Base-by-base conservation (phyloP, 1,140 invertebrate genomes). In the Wiebesia pumilae region DNA sequence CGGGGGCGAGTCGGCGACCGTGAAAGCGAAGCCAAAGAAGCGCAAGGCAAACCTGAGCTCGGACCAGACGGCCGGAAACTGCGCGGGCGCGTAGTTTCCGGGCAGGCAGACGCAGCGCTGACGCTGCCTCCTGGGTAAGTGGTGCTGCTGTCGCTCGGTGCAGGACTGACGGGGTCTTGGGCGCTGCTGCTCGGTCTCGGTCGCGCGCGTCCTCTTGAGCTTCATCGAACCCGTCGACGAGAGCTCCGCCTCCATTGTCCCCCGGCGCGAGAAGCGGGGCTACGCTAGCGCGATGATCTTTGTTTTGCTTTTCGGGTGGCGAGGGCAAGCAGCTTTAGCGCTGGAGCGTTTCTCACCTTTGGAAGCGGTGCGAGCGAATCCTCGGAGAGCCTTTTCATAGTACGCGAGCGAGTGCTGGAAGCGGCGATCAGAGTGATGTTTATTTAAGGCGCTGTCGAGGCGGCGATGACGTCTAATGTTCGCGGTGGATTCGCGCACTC, bases 51-150 rank as follows among this genome's bases (percentile, higher is more conserved):
- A 93, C 89, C 95, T 94, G 65, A 96, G 91, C 90, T 96, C 95
- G 87, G 94, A 95, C 95, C 95, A 96, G 88, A 96, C 94, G 62
- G 93, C 89, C 43, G 95, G 95, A 90, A 96, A 96, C 89, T 95
- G 94, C 77, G 94, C 93, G 87, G 94, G 89, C 75, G 85, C 87
- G 77, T 90, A 89, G 89, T 91, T 90, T 24, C 86, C 87, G 12
- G 92, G 91, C 21, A 90, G 87, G 86, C 92, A 93, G 43, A 93
- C 88, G 89, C 92, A 93, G 1, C 67, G 80, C 19, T 35, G 38
- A 2, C 67, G 40, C 27, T 77, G 47, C 3, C 33, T 54, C 30
- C 43, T 54, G 69, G 71, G 71, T 43, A 75, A 38, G 33, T 21
- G 9, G 9, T n/a, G 51, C n/a, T 62, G 83, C 47, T 71, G 81